Evolutionary conservation across 53 echinoderm and acorn worm species (phyloP), one percentile per base, ranked within the genome.

Genomic region (Echinometra lucunter): DNA sequence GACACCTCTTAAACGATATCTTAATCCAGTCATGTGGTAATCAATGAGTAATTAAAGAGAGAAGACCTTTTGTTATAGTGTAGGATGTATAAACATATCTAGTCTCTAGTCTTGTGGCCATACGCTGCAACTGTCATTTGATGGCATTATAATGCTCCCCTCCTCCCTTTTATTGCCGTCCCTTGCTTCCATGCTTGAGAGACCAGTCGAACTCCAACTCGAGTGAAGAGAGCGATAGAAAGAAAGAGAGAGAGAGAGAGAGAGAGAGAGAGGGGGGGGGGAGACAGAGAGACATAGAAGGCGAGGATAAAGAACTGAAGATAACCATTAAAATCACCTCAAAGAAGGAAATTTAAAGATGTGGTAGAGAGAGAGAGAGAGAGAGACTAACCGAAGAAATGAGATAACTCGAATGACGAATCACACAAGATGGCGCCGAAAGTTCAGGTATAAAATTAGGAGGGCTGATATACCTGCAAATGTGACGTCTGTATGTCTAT

Each of bases 381-480:
- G 75, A 17, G 40, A 75, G 75, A 75, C 75, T 75, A 75, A 5
- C 21, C 40, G 35, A 75, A 38, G 4, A 19, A 21, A 78, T n/a
- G n/a, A 35, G 35, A 40, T 35, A 40, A 18, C n/a, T 40, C 21
- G 38, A 19, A 78, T 78, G 78, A 78, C 23, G 23, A 18, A 78
- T 78, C 38, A 78, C 34, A 17, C 78, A 78, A 40, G 32, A 69
- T 69, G 69, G 69, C 69, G 69, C 69, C 30, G 69, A 69, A 69
- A 32, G 69, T 32, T 69, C 32, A 69, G 38, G 19, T 78, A 40
- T 78, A 47, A 47, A 47, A 47, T 6, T 47, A 47, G 9, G n/a
- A n/a, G n/a, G n/a, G n/a, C n/a, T n/a, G n/a, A n/a, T n/a, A n/a
- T n/a, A n/a, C n/a, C n/a, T n/a, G n/a, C n/a, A n/a, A 72, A 4